Conservation (phyloP, 2,888 invertebrate genomes). For the Abrostola tripartita region DNA sequence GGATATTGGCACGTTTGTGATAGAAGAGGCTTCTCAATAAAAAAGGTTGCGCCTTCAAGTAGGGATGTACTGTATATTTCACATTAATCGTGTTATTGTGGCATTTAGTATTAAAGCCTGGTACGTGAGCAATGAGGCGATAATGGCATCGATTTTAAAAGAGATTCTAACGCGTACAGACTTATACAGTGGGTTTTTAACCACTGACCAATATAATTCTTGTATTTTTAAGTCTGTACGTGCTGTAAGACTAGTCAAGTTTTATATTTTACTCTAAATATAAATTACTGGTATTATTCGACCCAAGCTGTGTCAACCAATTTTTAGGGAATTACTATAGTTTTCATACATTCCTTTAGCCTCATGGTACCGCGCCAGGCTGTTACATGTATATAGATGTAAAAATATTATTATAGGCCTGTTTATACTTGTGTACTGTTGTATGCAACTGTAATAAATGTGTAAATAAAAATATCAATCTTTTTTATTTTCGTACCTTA, state of each 20-base stretch:
- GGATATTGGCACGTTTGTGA: slow-evolving; percentile 69
- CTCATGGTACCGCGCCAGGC: slow-evolving; percentile 69
- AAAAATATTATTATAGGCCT: slow-evolving; percentile 75
- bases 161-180: slow-evolving; percentile 40
- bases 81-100: slow-evolving; percentile 64
- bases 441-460: slow-evolving; percentile 85
- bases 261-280: slow-evolving; percentile 30
- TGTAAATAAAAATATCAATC: slow-evolving; percentile 75
- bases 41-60: slow-evolving; percentile 52
- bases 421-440: slow-evolving; percentile 83
- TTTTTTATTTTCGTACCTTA: slow-evolving; percentile 41
- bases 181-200: slow-evolving; percentile 21
- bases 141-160: slow-evolving; percentile 41
- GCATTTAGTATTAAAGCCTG: slow-evolving; percentile 75
- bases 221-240: slow-evolving; percentile 34
- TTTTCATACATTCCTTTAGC: slow-evolving; percentile 80
- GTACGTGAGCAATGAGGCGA: slow-evolving; percentile 62
- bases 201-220: slow-evolving; percentile 16
- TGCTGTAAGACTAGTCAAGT: slow-evolving; percentile 61
- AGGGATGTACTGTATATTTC: slow-evolving; percentile 59
- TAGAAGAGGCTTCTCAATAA: slow-evolving; percentile 62
- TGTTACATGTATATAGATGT: slow-evolving; percentile 75
- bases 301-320: slow-evolving; percentile 35
- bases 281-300: slow-evolving; percentile 21
- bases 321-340: slow-evolving; percentile 50